These are phyloP conservation scores for Pica pica DNA, from an alignment of 2,113 vertebrate species.

Conservation along the genomic window DNA sequence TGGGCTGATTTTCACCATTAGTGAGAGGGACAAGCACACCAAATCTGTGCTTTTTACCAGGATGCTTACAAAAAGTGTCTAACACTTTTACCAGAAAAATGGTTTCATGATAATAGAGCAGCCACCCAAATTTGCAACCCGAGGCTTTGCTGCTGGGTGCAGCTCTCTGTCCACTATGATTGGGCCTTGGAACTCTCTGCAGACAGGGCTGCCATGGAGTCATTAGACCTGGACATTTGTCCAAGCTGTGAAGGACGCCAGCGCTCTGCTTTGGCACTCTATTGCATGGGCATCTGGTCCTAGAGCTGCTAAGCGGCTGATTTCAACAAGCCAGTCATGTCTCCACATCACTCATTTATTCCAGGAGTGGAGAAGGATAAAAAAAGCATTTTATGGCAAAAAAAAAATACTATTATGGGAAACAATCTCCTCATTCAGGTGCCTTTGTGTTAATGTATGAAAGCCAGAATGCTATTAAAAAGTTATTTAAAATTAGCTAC, in stretches of 20 bases:
- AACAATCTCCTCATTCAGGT: slow-evolving; percentile 2
- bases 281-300: slow-evolving; percentile 71
- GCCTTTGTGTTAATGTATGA: not conserved
- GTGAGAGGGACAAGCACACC: not conserved
- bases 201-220: slow-evolving; percentile 34
- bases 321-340: slow-evolving; percentile 65
- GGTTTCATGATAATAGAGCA: not conserved
- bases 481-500: slow-evolving; percentile 36
- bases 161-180: not conserved
- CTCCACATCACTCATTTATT: slow-evolving; percentile 52
- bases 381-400: slow-evolving; percentile 19
- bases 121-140: not conserved
- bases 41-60: not conserved
- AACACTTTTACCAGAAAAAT: not conserved
- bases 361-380: slow-evolving; percentile 25
- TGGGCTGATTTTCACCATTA: not conserved
- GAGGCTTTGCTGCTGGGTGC: not conserved
- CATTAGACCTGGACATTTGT: slow-evolving; percentile 39
- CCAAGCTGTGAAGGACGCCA: slow-evolving; percentile 49
- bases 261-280: slow-evolving; percentile 61
- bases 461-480: slow-evolving; percentile 20
- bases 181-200: slow-evolving; percentile 8
- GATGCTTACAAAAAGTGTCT: not conserved
- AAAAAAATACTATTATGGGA: slow-evolving; percentile 2
- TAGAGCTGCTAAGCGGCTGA: slow-evolving; percentile 64